phyloP scores from a whole-genome alignment of 2,797 vertebrate species.

The Peromyscus attwateri region DNA sequence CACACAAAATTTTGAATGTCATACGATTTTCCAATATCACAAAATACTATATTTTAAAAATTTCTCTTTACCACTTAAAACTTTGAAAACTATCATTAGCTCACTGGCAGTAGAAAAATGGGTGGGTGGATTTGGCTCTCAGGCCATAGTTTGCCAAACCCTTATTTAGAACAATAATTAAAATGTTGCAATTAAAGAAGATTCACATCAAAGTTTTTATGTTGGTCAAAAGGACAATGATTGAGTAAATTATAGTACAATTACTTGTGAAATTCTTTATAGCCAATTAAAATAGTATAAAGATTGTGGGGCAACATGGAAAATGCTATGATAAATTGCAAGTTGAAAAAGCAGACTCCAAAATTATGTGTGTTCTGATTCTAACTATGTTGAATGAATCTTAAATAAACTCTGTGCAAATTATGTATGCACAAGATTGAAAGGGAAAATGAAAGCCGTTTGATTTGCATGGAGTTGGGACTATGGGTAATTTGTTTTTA shows the following conservation, averaged over 20 bases:
- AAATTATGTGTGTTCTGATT: conserved; percentile 77
- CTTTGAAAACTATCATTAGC: conserved; percentile 55
- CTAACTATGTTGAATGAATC: conserved; percentile 77
- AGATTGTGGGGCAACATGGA: conserved; percentile 69
- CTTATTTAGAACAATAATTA: conserved; percentile 70
- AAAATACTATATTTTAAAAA: not conserved
- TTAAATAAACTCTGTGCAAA: conserved; percentile 77
- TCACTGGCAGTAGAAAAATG: conserved; percentile 27
- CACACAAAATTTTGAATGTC: conserved; percentile 48
- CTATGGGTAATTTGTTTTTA: conserved; percentile 76
- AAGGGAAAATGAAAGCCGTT: conserved; percentile 77
- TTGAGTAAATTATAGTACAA: conserved; percentile 71
- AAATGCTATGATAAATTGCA: conserved; percentile 74
- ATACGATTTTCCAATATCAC: conserved; percentile 4
- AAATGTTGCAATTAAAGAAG: conserved; percentile 71
- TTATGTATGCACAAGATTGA: conserved; percentile 75
- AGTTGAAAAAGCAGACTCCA: conserved; percentile 74
- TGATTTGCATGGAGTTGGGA: conserved; percentile 73
- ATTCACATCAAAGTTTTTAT: conserved; percentile 75
- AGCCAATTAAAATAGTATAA: conserved; percentile 73
- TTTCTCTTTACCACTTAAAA: conserved; percentile 31
- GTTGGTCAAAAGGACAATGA: conserved; percentile 74
- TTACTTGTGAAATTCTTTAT: conserved; percentile 71
- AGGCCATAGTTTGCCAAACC: conserved; percentile 49
- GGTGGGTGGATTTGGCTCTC: conserved; percentile 17